Evolutionary conservation across 2,113 vertebrate species (phyloP), one percentile per base, ranked within the genome.

Genomic region (Nesogale talazaci): DNA sequence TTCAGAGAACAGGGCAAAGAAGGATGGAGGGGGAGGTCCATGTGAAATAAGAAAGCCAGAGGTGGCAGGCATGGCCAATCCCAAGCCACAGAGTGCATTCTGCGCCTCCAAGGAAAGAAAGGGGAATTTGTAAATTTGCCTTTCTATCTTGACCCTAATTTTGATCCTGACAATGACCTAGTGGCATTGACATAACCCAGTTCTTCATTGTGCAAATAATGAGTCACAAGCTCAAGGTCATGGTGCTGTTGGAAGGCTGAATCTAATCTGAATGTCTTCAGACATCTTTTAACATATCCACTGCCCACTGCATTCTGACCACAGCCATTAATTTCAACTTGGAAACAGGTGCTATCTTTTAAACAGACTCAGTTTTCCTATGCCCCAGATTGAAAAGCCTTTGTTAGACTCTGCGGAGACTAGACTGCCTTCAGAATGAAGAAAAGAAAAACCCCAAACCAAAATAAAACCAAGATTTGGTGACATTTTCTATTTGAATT

Each of bases 401-500:
- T 52, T 59, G 29, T 76, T 81, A 42, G 70, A 38, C 2, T 4
- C 0, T 61, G 72, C 3, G 74, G 42, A 76, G 81, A 57, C 75
- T 22, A 20, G n/a, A 90, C 25, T 72, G 17, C 76, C 29, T 76
- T 75, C 34, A 17, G 67, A 88, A 72, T 79, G 69, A 78, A 83
- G 46, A 52, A 88, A 72, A 76, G 69, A 78, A 83, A 57, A 52
- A 52, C 46, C 42, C 42, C 31, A 20, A 19, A n/a, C 4, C 56
- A 91, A 78, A 86, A 83, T n/a, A 70, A 59, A 57, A 57, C 42
- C 7, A 12, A 80, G 56, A 31, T 6, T 10, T 87, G 85, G 34
- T 72, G 20, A 93, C 91, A 86, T 75, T 17, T 86, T 86, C n/a
- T 19, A 83, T 77, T 82, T 86, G 65, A 92, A 74, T 29, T 90